Evolutionary conservation across 2,888 invertebrate species (phyloP), one percentile per base, ranked within the genome.

Genomic region (Fragum fragum): DNA sequence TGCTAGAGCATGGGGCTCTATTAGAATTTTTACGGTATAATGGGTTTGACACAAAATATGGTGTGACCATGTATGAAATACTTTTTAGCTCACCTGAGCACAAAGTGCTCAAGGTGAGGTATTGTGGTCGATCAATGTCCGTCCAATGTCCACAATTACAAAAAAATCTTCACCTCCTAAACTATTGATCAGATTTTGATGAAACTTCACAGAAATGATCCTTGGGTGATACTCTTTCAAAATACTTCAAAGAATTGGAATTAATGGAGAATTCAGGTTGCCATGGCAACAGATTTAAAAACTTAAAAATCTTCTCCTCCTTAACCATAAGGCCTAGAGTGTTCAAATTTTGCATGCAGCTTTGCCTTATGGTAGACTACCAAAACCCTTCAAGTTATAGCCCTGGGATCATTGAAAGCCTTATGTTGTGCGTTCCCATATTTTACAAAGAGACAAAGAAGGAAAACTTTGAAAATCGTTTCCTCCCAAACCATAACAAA

Each of bases 41-140:
- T 53, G 53, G 53, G 53, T 21, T 53, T 53, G 53, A 53, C 53
- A 53, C 53, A 53, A 53, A 53, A 53, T 53, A 53, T 53, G 53
- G 53, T 53, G 53, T 53, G 53, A 53, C 53, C 53, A 53, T 53
- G 53, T 23, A 53, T 53, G 53, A 53, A 14, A 53, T 53, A 53
- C 53, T 23, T n/a, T 53, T 21, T 53, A 53, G 32, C 32, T 36
- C 32, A 36, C 32, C 32, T 6, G 32, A 36, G 32, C 32, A 36
- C 32, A 36, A 36, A 36, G 32, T 36, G 32, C 9, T 36, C 32
- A 36, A 36, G 32, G 32, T 36, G 32, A 36, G 32, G 32, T 36
- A 36, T 36, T 36, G 32, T 36, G 32, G 32, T 36, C 32, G 32
- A 36, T 36, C 32, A 36, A 36, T 36, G 32, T 36, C 32, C 9